Conservation (phyloP, 2,113 vertebrate genomes). For the Agapornis roseicollis region DNA sequence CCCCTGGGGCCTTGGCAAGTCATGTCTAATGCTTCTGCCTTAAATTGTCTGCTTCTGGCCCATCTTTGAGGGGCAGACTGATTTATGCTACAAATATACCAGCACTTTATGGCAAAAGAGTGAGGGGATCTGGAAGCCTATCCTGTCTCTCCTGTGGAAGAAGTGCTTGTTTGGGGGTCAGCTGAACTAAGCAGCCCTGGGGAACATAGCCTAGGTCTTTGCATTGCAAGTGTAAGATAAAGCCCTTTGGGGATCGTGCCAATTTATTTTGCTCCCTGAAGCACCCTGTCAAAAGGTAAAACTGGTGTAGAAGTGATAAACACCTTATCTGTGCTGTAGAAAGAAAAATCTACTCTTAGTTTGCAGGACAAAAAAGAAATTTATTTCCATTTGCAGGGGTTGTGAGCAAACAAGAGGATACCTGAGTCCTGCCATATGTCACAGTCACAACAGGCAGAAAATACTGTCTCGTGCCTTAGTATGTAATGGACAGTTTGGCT, state of each 20-base stretch:
- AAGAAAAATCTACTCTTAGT: neutral
- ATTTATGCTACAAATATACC: neutral
- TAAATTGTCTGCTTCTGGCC: neutral
- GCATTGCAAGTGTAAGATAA: neutral
- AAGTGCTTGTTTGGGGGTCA: neutral
- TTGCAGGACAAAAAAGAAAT: neutral
- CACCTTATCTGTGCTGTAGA: neutral
- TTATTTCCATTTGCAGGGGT: neutral
- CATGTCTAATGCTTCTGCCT: neutral
- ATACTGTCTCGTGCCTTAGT: neutral
- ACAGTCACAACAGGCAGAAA: neutral
- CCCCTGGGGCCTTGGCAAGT: neutral
- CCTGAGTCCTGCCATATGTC: neutral
- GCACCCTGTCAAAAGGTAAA: neutral
- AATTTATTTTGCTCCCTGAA: neutral
- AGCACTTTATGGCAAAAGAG: neutral
- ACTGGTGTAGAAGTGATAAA: neutral
- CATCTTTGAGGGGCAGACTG: neutral
- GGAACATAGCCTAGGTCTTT: neutral
- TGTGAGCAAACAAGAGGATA: neutral
- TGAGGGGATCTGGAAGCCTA: neutral
- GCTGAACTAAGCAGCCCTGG: neutral
- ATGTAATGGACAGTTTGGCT: neutral
- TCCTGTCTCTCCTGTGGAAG: neutral
- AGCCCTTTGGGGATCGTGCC: accelerated